Evolutionary conservation across 2,113 vertebrate genomes (phyloP), one percentile per base, ranked within the genome.

Genomic region (Cichladusa arquata): DNA sequence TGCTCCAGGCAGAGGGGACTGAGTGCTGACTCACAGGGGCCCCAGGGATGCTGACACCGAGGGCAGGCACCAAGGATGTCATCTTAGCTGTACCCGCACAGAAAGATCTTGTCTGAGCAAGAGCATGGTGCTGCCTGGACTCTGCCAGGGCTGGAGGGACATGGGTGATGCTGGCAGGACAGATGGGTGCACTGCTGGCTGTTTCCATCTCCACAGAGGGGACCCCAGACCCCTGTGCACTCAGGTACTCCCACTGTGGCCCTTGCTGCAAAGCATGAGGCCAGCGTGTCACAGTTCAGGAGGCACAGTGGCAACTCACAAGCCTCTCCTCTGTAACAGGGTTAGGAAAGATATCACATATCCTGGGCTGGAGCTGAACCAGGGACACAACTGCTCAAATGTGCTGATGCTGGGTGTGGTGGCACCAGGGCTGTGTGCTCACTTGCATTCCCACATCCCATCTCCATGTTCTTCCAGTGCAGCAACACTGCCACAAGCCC

Each of bases 211-310:
- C 34, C 31, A 5, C 11, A 18, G 58, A 60, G 69, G 50, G 34
- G 24, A 34, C 6, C 0, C 2, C 44, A 56, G 28, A 34, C 19
- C 48, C 8, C 2, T 2, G 6, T 22, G 44, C 2, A 0, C 71
- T 24, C 71, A 16, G 33, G 13, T 29, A 10, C 48, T 25, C 45
- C 23, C n/a, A 14, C 40, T 44, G 22, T 18, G 19, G 7, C 20
- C 12, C n/a, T 7, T 20, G 19, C 34, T 57, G 67, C 47, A 48
- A 61, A 61, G 79, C 4, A 2, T 0, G 2, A 73, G 28, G 44
- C 26, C n/a, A 29, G 0, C 1, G 14, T 7, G 28, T 22, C 87
- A 19, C 0, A 4, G 26, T 9, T 74, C 38, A 62, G 57, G 42
- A 62, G 44, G 22, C 33, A 31, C 4, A 1, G 40, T 1, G 3